These are phyloP conservation scores for Phaonia tiefii DNA, from an alignment of 2,888 invertebrate species.

Conservation along the genomic window DNA sequence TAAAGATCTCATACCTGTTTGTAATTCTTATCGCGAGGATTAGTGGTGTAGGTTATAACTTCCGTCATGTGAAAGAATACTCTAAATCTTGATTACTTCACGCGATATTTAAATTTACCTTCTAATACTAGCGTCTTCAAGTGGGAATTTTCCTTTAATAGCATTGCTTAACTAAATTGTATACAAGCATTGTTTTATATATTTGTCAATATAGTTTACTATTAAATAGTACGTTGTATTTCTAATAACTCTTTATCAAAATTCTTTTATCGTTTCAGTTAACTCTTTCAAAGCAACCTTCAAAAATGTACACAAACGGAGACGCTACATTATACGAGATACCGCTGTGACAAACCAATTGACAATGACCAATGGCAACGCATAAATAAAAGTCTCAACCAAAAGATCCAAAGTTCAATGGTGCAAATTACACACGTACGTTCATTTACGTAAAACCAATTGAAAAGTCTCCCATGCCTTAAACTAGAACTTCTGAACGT, in stretches of 20 bases:
- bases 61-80: not conserved
- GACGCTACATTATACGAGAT: not conserved
- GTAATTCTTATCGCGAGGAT: not conserved
- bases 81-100: not conserved
- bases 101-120: too few relatives aligned
- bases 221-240: not conserved
- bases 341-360: not conserved
- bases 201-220: too few relatives aligned
- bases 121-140: not conserved
- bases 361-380: too few relatives aligned
- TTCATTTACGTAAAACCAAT: constrained; percentile 62
- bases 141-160: not conserved
- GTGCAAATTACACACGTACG: constrained; percentile 28
- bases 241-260: constrained; percentile 4
- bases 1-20: not conserved
- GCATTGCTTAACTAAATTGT: too few relatives aligned
- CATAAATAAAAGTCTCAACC: too few relatives aligned
- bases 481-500: constrained; percentile 39
- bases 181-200: too few relatives aligned
- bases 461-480: constrained; percentile 59
- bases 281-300: constrained; percentile 28
- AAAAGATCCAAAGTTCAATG: constrained; percentile 47
- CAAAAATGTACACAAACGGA: constrained; percentile 40
- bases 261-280: constrained; percentile 61
- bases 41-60: constrained; percentile 8